Evolutionary conservation across 2,797 vertebrate species (phyloP), one percentile per base, ranked within the genome.

Genomic region (Allobates femoralis): DNA sequence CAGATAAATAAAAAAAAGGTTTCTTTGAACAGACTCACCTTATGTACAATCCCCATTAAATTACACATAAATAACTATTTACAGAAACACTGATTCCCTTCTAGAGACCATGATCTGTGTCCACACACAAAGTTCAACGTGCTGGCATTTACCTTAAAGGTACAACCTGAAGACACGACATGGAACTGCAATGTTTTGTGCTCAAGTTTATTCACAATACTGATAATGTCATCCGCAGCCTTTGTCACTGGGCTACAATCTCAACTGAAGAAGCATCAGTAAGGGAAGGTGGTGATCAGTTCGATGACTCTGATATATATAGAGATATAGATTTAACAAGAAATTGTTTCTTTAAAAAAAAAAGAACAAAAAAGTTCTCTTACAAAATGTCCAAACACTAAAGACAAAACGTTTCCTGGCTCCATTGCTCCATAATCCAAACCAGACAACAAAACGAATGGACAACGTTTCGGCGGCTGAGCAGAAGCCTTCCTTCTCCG

Each of bases 31-130:
- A 99, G 97, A 98, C 96, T 97, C 97, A 99, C 97, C 98, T 97
- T 99, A 99, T 99, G 97, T 99, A 99, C 98, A 99, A 96, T 98
- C 98, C 98, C 98, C 98, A 97, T 99, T 99, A 99, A 99, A 99
- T 99, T 99, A 99, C 98, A 99, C 97, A 99, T 99, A 99, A 99
- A 99, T 99, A 98, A 99, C 99, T 99, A 99, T 99, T 96, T 99
- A 99, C 97, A 96, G 97, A 96, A 98, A 99, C 97, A 99, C 97
- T 94, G 97, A 97, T 98, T 98, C 97, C 97, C 97, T 98, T 97
- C 97, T 98, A 96, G 96, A 90, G 96, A 96, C 94, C 89, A 96
- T 90, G 97, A 98, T 97, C 96, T 96, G 96, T 97, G 97, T 98
- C 95, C 94, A 95, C 96, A 96, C 95, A 95, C 94, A 94, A 96